Evolutionary conservation across 2,113 vertebrate genomes (phyloP).

Genomic region (Sminthopsis crassicaudata): DNA sequence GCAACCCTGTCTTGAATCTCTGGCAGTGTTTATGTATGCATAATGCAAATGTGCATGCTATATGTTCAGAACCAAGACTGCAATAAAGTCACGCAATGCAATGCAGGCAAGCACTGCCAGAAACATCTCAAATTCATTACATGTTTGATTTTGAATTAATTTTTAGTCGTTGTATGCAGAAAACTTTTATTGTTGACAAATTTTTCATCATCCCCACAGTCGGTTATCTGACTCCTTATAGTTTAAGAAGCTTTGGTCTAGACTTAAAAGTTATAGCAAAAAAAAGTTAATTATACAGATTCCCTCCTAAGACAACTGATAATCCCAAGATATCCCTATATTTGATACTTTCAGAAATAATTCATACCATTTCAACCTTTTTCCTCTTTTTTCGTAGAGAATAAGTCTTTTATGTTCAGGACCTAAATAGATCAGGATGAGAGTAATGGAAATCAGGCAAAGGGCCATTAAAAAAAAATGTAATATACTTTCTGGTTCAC

Average conservation of each 20-base stretch:
- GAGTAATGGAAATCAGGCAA: background rate
- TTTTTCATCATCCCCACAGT: too few species aligned
- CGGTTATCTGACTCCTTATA: too few species aligned
- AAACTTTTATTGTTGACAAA: too few species aligned
- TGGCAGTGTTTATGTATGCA: too few species aligned
- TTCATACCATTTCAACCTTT: background rate
- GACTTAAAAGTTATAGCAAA: background rate
- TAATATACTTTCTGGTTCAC: background rate
- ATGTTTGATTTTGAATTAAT: too few species aligned
- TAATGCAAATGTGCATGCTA: too few species aligned
- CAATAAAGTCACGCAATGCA: too few species aligned
- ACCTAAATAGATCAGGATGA: background rate
- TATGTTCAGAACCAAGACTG: too few species aligned
- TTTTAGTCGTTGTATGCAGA: too few species aligned
- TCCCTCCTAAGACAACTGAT: background rate
- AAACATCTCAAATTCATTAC: too few species aligned
- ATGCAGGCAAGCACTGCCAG: too few species aligned
- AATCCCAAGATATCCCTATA: background rate
- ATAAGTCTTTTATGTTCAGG: background rate
- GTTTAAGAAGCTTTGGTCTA: background rate
- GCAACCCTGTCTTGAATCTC: too few species aligned
- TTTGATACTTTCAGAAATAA: background rate
- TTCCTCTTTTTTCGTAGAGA: background rate
- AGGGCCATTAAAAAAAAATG: background rate
- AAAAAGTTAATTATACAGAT: background rate